phyloP scores from a whole-genome alignment of 2,888 invertebrate genomes.

The Eulithis testata region DNA sequence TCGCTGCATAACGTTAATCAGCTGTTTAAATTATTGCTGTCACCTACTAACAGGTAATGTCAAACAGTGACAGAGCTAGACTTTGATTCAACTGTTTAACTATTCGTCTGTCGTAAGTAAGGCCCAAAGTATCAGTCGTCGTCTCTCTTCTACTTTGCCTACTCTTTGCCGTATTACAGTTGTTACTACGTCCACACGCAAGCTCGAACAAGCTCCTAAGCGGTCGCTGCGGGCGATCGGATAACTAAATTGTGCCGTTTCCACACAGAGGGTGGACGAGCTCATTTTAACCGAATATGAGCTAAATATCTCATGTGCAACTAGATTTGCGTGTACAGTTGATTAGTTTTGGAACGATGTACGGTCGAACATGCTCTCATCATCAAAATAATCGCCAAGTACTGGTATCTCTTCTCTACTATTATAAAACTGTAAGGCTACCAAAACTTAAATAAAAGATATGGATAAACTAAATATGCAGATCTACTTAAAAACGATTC shows the following conservation, averaged over 20 bases:
- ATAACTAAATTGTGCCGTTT: conserved; percentile 59
- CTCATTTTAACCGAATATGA: conserved; percentile 21
- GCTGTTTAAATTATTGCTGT: no score
- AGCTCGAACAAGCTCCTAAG: conserved; percentile 52
- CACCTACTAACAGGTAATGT: no score
- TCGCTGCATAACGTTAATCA: no score
- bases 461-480: no score
- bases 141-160: conserved; percentile 5
- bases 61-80: no score
- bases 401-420: background rate
- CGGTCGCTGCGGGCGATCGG: conserved; percentile 55
- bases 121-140: no score
- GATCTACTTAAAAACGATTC: no score
- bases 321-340: conserved; percentile 3
- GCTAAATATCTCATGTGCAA: conserved; percentile 12
- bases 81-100: no score
- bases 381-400: background rate
- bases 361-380: no score
- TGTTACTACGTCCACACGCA: conserved; percentile 48
- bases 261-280: conserved; percentile 42
- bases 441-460: no score
- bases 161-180: conserved; percentile 45
- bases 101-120: no score
- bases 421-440: no score
- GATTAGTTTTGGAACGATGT: conserved; percentile 8